phyloP scores from a whole-genome alignment of 2,113 vertebrate species.

The Brachypodius melanocephalos region DNA sequence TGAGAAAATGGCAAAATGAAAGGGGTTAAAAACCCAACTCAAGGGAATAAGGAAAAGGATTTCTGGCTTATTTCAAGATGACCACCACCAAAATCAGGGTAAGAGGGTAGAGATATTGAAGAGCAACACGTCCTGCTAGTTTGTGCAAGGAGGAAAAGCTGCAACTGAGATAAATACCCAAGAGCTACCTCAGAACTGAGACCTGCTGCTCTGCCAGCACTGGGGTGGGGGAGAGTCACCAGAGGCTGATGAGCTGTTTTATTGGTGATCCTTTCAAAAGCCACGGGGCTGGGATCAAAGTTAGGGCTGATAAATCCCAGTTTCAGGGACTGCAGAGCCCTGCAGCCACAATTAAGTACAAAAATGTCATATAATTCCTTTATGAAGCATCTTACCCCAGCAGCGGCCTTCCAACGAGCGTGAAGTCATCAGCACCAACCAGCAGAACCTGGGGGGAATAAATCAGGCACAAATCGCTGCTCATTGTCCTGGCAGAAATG shows the following conservation, averaged over 20 bases:
- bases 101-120: neutral
- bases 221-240: neutral
- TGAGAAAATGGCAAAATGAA: neutral
- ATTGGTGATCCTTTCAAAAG: neutral
- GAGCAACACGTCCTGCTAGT: neutral
- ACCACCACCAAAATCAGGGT: neutral
- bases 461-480: neutral
- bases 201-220: neutral
- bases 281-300: neutral
- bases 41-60: neutral
- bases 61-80: neutral
- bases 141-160: neutral
- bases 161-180: neutral
- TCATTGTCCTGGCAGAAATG: neutral
- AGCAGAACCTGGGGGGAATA: constrained; percentile 77
- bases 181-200: neutral
- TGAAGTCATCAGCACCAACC: constrained; percentile 84
- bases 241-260: neutral
- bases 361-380: neutral
- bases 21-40: neutral
- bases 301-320: neutral
- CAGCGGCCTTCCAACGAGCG: constrained; percentile 80
- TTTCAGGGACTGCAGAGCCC: neutral
- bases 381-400: constrained; percentile 74
- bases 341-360: neutral